Evolutionary conservation across 2,113 vertebrate species (phyloP), one percentile per base, ranked within the genome.

Genomic region (Eublepharis macularius): DNA sequence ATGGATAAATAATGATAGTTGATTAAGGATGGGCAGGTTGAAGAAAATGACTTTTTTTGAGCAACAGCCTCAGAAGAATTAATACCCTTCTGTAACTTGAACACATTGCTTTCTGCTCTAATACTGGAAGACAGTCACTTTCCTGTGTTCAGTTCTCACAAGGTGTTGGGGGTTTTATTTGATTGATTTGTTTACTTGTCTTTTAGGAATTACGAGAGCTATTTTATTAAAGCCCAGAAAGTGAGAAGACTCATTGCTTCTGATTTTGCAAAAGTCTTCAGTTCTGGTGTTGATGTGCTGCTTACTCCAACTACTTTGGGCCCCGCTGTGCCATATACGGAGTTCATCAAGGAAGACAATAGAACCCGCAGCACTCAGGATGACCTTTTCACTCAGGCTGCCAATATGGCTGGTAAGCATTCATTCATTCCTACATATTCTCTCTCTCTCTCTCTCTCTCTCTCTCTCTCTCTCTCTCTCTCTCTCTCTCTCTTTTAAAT

Each of bases 271-370:
- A 95, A 86, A 0, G 97, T 97, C 77, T 99, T 99, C 76, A 26
- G 74, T 85, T 96, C 97, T 0, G 99, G 98, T 0, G 93, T 99
- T 2, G 96, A 99, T 69, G n/a, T 98, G 57, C 95, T 99, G 80
- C 97, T 99, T 43, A 98, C 98, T 10, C 99, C 99, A 84, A 98
- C 98, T 41, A 99, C 98, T 1, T 89, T 99, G 86, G 93, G 86
- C 0, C 97, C 98, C n/a, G 97, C 98, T 0, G 85, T 95, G 0
- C 87, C 93, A 0, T 97, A 98, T 76, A 1, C 10, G 0, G 96
- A 98, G 86, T 99, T 99, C 92, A 96, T 95, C 90, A 96, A 97
- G 90, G 98, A 99, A 91, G 98, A 99, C 96, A 99, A 99, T 93
- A 97, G 96, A 85, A 99, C 98, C 0, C 98, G 98, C 93, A 98